Evolutionary conservation across 2,113 vertebrate species (phyloP).

Genomic region (Gymnocephalus cernua): DNA sequence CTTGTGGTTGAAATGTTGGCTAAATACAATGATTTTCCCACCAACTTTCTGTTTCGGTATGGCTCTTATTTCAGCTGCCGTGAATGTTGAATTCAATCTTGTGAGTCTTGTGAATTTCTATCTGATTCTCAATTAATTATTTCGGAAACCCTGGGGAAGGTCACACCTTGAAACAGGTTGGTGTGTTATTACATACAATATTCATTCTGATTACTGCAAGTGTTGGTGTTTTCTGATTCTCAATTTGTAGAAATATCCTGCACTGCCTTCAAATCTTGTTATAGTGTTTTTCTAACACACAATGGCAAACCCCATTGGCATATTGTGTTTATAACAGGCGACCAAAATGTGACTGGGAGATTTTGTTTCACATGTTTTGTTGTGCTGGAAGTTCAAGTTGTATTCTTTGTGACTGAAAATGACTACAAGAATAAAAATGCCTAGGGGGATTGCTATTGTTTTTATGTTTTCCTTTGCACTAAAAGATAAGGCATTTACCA

Average conservation of each 20-base stretch:
- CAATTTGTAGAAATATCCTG: not conserved
- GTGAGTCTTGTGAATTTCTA: not conserved
- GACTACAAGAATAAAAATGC: not conserved
- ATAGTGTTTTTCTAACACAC: slow-evolving; percentile 18
- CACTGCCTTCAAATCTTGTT: not conserved
- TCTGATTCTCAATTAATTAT: not conserved
- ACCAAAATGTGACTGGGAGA: not conserved
- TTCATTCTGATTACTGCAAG: not conserved
- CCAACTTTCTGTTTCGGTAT: not conserved
- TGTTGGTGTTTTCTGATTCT: not conserved
- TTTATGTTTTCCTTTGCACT: not conserved
- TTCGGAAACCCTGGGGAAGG: not conserved
- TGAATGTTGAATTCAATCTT: not conserved
- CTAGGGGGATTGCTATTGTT: not conserved
- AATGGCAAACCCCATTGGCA: slow-evolving; percentile 5
- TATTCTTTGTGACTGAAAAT: not conserved
- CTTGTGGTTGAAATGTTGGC: not conserved
- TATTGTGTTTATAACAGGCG: not conserved
- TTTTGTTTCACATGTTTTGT: not conserved
- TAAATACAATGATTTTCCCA: not conserved
- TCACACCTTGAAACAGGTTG: not conserved
- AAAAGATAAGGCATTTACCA: not conserved
- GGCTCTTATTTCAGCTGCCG: not conserved
- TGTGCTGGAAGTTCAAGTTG: not conserved
- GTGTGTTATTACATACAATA: not conserved